Percentiles rank a stretch among this genome's conserved stretches.
phyloP scores from a whole-genome alignment of 2,797 vertebrate species.

The Euthynnus affinis region DNA sequence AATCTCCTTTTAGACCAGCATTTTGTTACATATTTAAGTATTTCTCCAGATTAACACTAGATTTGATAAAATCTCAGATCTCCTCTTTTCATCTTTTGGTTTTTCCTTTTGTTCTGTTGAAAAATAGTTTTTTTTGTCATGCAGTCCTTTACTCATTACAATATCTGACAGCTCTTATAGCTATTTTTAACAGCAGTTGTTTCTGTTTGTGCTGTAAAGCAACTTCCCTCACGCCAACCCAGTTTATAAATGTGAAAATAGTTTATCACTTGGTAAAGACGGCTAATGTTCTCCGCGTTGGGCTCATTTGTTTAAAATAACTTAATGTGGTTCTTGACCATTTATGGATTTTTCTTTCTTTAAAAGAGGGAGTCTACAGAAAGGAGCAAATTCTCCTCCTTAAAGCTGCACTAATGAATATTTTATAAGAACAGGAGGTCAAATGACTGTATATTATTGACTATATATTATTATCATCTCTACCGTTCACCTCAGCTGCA shows the following conservation, averaged over 20 bases:
- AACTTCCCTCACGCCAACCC: neutral
- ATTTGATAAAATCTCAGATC: neutral
- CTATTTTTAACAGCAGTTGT: neutral
- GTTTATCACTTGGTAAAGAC: neutral
- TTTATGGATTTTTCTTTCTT: no score
- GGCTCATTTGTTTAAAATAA: neutral
- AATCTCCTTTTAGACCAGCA: neutral
- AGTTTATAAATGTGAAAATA: neutral
- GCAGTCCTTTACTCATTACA: neutral
- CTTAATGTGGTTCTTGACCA: no score
- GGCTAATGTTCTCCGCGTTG: neutral
- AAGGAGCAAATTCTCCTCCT: no score
- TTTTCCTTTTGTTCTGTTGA: slow-evolving; percentile 9
- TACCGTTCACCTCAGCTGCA: no score
- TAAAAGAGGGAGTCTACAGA: no score
- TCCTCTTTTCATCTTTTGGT: neutral
- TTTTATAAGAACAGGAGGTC: no score
- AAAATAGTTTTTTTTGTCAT: neutral
- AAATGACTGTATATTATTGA: no score
- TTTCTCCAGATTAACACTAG: neutral
- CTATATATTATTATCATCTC: no score
- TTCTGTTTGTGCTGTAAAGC: neutral
- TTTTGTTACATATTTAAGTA: no score
- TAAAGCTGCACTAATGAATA: no score
- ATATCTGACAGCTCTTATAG: neutral